phyloP scores from a whole-genome alignment of 2,797 vertebrate species.

The Pampus argenteus region DNA sequence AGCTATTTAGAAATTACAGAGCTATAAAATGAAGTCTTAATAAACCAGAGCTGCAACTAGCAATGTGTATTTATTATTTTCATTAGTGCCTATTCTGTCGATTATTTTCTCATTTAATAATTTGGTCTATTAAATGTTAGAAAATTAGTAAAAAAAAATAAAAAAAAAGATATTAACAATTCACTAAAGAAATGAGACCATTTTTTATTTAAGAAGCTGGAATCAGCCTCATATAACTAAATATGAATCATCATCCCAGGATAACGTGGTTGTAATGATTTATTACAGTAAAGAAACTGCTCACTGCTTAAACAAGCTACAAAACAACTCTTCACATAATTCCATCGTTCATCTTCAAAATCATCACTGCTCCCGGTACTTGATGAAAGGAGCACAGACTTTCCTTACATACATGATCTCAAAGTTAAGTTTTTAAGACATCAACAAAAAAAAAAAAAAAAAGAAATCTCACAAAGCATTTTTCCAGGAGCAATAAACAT shows the following conservation, averaged over 20 bases:
- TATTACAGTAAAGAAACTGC: conserved; percentile 67
- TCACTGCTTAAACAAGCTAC: conserved; percentile 58
- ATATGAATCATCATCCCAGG: conserved; percentile 16
- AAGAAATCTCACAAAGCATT: conserved; percentile 31
- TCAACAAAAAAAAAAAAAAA: conserved; percentile 36
- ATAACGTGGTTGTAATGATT: conserved; percentile 41
- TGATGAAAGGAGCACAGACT: conserved; percentile 40
- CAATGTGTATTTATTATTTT: no score
- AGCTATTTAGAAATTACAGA: no score
- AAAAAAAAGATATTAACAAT: no score
- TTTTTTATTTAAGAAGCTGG: no score
- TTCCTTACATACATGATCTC: conserved; percentile 44
- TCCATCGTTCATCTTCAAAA: conserved; percentile 36
- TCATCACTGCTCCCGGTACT: conserved; percentile 39
- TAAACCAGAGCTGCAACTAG: no score
- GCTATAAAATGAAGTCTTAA: no score
- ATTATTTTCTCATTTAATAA: no score
- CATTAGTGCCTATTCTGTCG: no score
- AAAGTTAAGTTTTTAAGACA: conserved; percentile 49
- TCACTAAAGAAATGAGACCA: no score
- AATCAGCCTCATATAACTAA: neutral
- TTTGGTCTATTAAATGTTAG: no score
- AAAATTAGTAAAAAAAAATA: no score
- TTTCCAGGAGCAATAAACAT: conserved; percentile 49
- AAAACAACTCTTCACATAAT: conserved; percentile 39